A percentile compares a stretch with the other conserved stretches of the same genome.
Evolutionary conservation across 2,888 invertebrate genomes (phyloP).

Genomic region (Pyrocoelia pectoralis): DNA sequence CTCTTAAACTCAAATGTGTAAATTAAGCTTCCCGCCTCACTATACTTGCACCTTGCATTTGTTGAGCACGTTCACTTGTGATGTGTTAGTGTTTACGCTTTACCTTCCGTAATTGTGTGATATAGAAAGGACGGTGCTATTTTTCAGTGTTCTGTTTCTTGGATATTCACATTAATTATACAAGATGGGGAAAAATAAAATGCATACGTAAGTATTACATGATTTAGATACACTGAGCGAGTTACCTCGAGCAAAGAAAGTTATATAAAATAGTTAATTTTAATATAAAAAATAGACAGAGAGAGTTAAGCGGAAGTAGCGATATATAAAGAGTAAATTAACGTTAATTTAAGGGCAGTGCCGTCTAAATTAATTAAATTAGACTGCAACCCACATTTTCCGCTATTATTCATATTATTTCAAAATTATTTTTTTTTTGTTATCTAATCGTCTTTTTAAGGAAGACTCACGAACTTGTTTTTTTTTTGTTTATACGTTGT

Average conservation of each 20-base stretch:
- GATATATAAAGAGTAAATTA: conserved; percentile 22
- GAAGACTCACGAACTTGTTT: too few species aligned
- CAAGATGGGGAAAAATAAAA: conserved; percentile 46
- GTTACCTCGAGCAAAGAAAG: background rate
- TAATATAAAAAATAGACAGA: background rate
- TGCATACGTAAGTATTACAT: conserved; percentile 47
- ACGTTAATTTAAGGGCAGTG: conserved; percentile 29
- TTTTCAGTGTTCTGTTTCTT: conserved; percentile 20
- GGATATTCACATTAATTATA: conserved; percentile 16
- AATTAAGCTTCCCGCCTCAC: conserved; percentile 29
- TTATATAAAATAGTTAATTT: background rate
- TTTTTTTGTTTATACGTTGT: too few species aligned
- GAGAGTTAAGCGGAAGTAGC: conserved; percentile 28
- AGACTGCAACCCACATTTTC: conserved; percentile 29
- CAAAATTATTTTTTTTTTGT: background rate
- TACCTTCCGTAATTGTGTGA: background rate
- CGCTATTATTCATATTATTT: conserved; percentile 14
- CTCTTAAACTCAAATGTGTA: conserved; percentile 30
- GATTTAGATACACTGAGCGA: background rate
- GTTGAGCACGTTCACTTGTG: conserved; percentile 30
- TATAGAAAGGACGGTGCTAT: conserved; percentile 10
- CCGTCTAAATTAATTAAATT: conserved; percentile 27
- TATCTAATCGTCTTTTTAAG: background rate
- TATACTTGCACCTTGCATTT: conserved; percentile 32
- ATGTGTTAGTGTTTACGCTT: conserved; percentile 28